These are phyloP conservation scores for Atherinomorus stipes DNA, from an alignment of 2,113 vertebrate species.

Conservation along the genomic window DNA sequence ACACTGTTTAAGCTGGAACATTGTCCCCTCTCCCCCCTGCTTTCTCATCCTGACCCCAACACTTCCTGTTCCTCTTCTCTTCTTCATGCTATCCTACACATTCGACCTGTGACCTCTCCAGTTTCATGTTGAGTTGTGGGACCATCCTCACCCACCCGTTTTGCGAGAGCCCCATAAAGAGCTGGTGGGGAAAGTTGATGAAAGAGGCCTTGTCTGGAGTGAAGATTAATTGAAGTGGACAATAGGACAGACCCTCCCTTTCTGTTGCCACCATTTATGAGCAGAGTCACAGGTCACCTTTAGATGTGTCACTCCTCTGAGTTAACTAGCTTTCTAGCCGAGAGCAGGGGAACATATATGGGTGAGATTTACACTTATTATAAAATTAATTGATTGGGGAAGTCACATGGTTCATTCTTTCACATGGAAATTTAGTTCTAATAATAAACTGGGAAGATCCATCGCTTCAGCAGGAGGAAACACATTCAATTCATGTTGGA, in stretches of 20 bases:
- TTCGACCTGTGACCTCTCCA: conserved; percentile 57
- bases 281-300: conserved; percentile 63
- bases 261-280: conserved; percentile 58
- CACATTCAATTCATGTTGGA: not conserved
- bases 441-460: conserved; percentile 2
- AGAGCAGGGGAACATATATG: conserved; percentile 45
- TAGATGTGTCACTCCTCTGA: conserved; percentile 49
- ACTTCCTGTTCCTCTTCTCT: conserved; percentile 73
- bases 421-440: conserved; percentile 30
- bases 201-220: conserved; percentile 69
- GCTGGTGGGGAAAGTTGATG: conserved; percentile 37
- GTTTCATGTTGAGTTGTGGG: conserved; percentile 52
- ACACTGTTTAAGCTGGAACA: conserved; percentile 25
- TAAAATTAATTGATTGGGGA: conserved; percentile 37
- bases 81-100: conserved; percentile 54
- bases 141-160: conserved; percentile 51
- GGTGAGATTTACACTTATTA: conserved; percentile 28
- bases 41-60: conserved; percentile 54
- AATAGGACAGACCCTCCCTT: conserved; percentile 51
- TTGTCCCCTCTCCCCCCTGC: conserved; percentile 11
- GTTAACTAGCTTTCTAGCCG: conserved; percentile 25
- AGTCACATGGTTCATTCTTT: conserved; percentile 37
- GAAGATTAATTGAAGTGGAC: conserved; percentile 65
- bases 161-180: conserved; percentile 50
- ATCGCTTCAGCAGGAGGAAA: not conserved